A percentile compares a stretch with the other conserved stretches of the same genome.
phyloP scores from a whole-genome alignment of 2,797 vertebrate genomes.

The Xiphophorus birchmanni region DNA sequence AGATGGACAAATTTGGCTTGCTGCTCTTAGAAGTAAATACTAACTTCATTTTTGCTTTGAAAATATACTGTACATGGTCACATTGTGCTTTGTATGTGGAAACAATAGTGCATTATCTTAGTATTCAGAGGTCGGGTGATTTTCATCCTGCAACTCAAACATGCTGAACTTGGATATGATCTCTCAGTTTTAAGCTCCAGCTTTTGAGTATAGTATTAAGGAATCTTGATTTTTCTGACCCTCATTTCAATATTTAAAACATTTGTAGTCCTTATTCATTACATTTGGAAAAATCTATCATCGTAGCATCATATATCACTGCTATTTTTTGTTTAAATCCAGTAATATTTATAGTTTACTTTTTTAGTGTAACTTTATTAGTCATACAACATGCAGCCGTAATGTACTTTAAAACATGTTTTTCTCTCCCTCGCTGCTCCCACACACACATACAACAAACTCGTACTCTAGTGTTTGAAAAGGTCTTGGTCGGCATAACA shows the following conservation, averaged over 20 bases:
- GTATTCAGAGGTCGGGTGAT: background rate
- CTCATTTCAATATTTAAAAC: background rate
- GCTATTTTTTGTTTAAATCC: background rate
- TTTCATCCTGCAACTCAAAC: background rate
- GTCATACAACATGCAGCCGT: background rate
- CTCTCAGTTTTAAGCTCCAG: background rate
- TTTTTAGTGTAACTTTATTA: background rate
- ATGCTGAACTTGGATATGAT: background rate
- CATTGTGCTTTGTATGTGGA: no score
- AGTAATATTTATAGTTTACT: background rate
- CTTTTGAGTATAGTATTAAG: background rate
- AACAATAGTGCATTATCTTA: background rate
- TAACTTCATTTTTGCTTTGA: background rate
- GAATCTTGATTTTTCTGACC: background rate
- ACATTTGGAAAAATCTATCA: background rate
- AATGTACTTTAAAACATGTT: background rate
- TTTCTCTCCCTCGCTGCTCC: slow-evolving; percentile 6
- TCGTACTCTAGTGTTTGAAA: slow-evolving; percentile 21
- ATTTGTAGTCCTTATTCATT: background rate
- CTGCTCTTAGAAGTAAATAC: background rate
- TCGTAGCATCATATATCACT: background rate
- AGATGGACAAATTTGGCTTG: background rate
- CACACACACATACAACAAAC: slow-evolving; percentile 16
- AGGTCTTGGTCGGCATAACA: slow-evolving; percentile 39
- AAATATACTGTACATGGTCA: background rate